These are phyloP conservation scores for Zaprionus davidi DNA, from an alignment of 1,140 invertebrate species.

Conservation along the genomic window DNA sequence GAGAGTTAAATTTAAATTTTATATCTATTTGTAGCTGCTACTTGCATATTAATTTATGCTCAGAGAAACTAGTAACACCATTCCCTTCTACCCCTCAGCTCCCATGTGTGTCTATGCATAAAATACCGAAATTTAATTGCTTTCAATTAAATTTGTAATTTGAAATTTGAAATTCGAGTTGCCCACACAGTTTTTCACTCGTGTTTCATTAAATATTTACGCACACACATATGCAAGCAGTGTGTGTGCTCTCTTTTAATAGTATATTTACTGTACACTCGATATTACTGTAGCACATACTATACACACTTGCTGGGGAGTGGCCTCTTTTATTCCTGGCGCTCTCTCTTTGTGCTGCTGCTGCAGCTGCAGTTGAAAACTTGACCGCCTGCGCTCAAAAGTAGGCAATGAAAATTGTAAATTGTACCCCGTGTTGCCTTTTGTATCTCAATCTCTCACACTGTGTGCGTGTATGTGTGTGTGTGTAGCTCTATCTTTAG, in stretches of 20 bases:
- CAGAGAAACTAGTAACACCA: neutral
- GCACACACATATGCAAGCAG: neutral
- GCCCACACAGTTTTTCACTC: neutral
- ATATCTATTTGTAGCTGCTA: neutral
- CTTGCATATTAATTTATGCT: neutral
- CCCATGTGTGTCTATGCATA: neutral
- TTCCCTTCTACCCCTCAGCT: neutral
- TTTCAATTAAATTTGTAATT: neutral
- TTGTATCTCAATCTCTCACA: neutral
- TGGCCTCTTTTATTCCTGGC: conserved; percentile 16
- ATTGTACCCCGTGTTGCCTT: neutral
- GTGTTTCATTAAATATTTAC: neutral
- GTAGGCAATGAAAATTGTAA: conserved; percentile 69
- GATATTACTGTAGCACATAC: conserved; percentile 1
- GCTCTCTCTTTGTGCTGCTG: neutral
- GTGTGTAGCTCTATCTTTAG: neutral
- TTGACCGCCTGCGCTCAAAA: conserved; percentile 56
- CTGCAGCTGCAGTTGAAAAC: conserved; percentile 40
- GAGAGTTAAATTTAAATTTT: neutral
- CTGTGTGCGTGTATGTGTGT: too few relatives aligned
- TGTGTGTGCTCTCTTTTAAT: neutral
- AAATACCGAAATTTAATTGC: neutral
- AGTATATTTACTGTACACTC: conserved; percentile 3
- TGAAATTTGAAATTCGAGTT: neutral
- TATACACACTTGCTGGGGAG: conserved; percentile 18